phyloP scores from a whole-genome alignment of 2,113 vertebrate species.

The Hypocryptadius cinnamomeus region DNA sequence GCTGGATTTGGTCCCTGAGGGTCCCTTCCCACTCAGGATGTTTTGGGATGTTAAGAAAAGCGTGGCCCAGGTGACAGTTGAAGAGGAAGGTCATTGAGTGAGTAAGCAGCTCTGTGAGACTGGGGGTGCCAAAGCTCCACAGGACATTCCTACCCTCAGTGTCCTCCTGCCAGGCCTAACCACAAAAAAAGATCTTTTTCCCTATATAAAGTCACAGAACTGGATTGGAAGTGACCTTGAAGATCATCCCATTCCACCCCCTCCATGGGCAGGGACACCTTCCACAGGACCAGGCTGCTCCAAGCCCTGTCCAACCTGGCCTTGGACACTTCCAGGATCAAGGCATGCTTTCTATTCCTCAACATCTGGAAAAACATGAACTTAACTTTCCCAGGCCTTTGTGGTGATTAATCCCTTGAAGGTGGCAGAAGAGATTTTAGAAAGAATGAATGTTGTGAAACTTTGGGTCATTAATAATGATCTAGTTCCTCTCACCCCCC shows the following conservation, averaged over 20 bases:
- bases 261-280: background rate
- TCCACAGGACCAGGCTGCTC: fast-evolving
- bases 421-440: background rate
- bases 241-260: background rate
- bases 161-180: background rate
- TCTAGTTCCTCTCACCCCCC: background rate
- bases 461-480: background rate
- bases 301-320: fast-evolving
- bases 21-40: fast-evolving
- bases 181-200: background rate
- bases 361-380: background rate
- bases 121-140: background rate
- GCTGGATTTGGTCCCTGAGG: fast-evolving
- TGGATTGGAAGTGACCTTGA: background rate
- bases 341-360: background rate
- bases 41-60: background rate
- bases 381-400: background rate
- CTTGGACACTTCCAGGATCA: background rate
- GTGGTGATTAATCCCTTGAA: background rate
- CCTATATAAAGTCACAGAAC: background rate
- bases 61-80: background rate
- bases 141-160: background rate
- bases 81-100: background rate
- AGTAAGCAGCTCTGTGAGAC: background rate
- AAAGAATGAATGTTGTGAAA: background rate